phyloP scores from a whole-genome alignment of 2,888 invertebrate genomes.

The Bombylius major region DNA sequence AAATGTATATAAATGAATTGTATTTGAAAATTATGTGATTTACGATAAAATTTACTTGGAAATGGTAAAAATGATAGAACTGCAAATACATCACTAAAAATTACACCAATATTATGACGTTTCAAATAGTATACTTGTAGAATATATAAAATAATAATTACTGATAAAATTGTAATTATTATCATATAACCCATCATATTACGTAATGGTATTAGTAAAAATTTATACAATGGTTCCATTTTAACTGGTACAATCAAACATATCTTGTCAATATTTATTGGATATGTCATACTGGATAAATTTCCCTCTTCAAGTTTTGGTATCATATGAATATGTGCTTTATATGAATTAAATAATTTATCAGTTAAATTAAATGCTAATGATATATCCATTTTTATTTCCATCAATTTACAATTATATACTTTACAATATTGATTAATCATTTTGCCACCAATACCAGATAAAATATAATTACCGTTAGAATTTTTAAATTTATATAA shows the following conservation, averaged over 20 bases:
- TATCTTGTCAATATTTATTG: neutral
- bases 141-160: neutral
- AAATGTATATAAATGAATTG: neutral
- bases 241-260: neutral
- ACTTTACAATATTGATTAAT: neutral
- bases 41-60: neutral
- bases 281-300: neutral
- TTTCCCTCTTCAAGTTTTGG: too few species aligned
- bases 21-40: neutral
- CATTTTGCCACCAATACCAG: neutral
- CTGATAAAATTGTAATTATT: neutral
- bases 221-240: neutral
- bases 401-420: neutral
- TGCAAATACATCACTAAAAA: neutral
- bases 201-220: neutral
- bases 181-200: too few species aligned
- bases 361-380: too few species aligned
- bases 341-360: too few species aligned
- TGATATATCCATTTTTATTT: too few species aligned
- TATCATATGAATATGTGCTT: too few species aligned
- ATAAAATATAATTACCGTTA: neutral
- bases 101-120: neutral
- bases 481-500: too few species aligned
- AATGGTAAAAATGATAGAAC: neutral
- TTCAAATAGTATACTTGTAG: neutral